A percentile compares a stretch with the other conserved stretches of the same genome.
Evolutionary conservation across 1,140 invertebrate species (phyloP).

Genomic region (Glomeris maerens): DNA sequence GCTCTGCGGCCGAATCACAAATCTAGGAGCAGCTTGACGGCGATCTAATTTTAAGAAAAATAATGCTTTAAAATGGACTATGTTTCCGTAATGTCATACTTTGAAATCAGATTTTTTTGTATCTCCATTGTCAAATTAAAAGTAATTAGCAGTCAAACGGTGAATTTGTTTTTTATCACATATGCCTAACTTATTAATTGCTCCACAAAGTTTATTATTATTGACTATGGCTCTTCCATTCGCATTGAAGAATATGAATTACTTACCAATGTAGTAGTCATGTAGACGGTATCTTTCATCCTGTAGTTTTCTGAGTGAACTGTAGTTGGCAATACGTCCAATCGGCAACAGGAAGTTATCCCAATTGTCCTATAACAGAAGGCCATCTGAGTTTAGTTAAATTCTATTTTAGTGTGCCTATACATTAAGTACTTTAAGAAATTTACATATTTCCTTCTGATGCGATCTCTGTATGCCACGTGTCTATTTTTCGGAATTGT

Average conservation of each 20-base stretch:
- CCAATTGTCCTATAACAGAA: slow-evolving; percentile 50
- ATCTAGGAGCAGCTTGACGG: slow-evolving; percentile 89
- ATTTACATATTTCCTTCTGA: slow-evolving; percentile 44
- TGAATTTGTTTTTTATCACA: background rate
- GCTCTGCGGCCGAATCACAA: slow-evolving; percentile 89
- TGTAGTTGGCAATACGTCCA: slow-evolving; percentile 92
- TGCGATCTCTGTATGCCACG: slow-evolving; percentile 67
- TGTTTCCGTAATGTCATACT: no score
- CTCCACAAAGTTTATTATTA: background rate
- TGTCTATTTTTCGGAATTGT: slow-evolving; percentile 65
- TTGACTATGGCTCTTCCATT: background rate
- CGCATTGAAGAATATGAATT: slow-evolving; percentile 1
- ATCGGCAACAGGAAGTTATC: slow-evolving; percentile 82
- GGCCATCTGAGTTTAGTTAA: no score
- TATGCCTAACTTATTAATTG: no score
- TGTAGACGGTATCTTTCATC: slow-evolving; percentile 94
- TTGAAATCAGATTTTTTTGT: no score
- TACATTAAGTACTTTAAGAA: background rate
- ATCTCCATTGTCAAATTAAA: slow-evolving; percentile 12
- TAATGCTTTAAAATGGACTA: no score
- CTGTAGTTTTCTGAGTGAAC: slow-evolving; percentile 85
- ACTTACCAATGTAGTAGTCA: slow-evolving; percentile 79
- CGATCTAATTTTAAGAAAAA: slow-evolving; percentile 66
- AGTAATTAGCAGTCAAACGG: slow-evolving; percentile 3
- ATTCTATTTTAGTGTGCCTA: background rate